Evolutionary conservation across 1,140 invertebrate species (phyloP), one percentile per base, ranked within the genome.

Genomic region (Stratiolaelaps scimitus): DNA sequence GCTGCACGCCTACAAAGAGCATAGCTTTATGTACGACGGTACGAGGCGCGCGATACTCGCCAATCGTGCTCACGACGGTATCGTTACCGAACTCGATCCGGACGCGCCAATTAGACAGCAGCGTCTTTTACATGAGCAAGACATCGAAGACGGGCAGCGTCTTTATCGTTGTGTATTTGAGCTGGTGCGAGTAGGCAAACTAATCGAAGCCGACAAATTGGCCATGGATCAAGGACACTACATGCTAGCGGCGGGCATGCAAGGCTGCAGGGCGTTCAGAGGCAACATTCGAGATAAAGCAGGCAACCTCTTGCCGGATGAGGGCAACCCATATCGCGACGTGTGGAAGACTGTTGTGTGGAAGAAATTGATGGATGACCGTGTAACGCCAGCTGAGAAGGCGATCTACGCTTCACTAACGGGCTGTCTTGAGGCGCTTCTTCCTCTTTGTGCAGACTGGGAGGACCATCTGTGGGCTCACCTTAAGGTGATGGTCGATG

Each of bases 391-490:
- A 77, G 26, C 53, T 71, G 79, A 81, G 70, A 74, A 76, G 68
- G 80, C 80, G 7, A 82, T 87, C 28, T 83, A 88, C 68, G 87
- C 83, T 2, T 81, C 84, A 66, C 81, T 92, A 19, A 91, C 89
- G 78, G 92, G 92, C 0, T 85, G 93, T 75, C 73, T 93, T 28
- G 76, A 82, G 20, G 81, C 84, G 13, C 72, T 92, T 7, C 73
- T 92, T 10, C 78, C 84, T 7, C 81, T 86, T 0, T 86, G 88
- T 68, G 77, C 79, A 10, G 83, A 82, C 17, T 95, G 91, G 91
- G 84, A 89, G 72, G 92, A 97, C 76, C 78, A 85, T 65, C 75
- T 95, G 13, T 96, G 92, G 92, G 87, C 88, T 10, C 85, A 91
- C 73, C 80, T 90, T 68, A 85, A 84, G 71, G 81, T 83, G 0